Evolutionary conservation across 2,113 vertebrate genomes (phyloP).

Genomic region (Mionectes macconnelli): DNA sequence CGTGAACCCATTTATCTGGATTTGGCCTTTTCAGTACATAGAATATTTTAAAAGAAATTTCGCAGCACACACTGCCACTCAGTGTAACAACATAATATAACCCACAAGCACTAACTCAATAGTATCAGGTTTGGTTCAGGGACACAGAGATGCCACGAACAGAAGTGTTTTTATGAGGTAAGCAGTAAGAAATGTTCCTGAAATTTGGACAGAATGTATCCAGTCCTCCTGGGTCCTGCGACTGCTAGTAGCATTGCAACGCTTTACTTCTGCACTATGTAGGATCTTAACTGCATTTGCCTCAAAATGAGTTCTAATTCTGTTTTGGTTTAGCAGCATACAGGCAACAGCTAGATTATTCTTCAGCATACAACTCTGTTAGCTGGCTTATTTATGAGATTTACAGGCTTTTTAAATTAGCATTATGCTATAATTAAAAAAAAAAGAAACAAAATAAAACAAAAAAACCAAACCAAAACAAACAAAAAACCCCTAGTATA

Average conservation of each 20-base stretch:
- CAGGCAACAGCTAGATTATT: constrained; percentile 73
- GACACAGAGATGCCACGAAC: constrained; percentile 69
- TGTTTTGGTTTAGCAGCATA: constrained; percentile 79
- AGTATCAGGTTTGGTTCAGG: constrained; percentile 70
- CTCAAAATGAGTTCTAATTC: constrained; percentile 68
- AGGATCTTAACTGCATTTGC: constrained; percentile 71
- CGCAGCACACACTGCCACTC: constrained; percentile 54
- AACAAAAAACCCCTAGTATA: constrained; percentile 22
- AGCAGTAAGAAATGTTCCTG: constrained; percentile 78
- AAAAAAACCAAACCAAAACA: not conserved
- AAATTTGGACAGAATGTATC: constrained; percentile 75
- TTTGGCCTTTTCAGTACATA: constrained; percentile 73
- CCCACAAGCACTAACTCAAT: constrained; percentile 61
- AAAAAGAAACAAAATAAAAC: constrained; percentile 17
- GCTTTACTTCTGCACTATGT: constrained; percentile 39
- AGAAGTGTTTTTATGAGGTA: constrained; percentile 80
- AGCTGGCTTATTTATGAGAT: constrained; percentile 69
- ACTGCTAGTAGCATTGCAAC: constrained; percentile 70
- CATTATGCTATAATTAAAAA: constrained; percentile 62
- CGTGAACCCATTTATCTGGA: constrained; percentile 68
- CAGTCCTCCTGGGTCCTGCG: constrained; percentile 75
- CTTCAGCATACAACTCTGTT: constrained; percentile 67
- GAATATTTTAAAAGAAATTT: constrained; percentile 48
- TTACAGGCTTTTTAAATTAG: constrained; percentile 71
- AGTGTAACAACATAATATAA: constrained; percentile 62